Percentiles rank a stretch among this genome's conserved stretches.
These are phyloP conservation scores for Fukomys damarensis DNA, from an alignment of 2,113 vertebrate species.

Conservation along the genomic window DNA sequence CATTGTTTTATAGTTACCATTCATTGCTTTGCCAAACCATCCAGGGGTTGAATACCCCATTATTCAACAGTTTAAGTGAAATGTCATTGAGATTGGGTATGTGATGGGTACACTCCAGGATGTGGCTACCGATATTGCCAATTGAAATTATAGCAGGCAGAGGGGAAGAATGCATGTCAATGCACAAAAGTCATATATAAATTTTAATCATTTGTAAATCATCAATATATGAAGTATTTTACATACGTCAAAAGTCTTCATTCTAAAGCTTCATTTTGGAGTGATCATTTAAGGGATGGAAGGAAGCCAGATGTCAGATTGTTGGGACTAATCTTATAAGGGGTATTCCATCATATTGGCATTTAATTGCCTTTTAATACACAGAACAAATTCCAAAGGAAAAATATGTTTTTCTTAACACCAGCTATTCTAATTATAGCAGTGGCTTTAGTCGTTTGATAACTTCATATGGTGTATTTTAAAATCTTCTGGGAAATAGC, in stretches of 20 bases:
- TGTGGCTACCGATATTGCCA: neutral
- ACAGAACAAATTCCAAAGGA: constrained; percentile 9
- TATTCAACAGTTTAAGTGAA: constrained; percentile 21
- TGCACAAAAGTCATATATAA: neutral
- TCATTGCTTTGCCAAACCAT: neutral
- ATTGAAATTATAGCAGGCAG: neutral
- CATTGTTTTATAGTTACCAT: neutral
- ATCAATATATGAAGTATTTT: neutral
- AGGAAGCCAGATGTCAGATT: neutral
- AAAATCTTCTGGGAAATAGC: constrained; percentile 37
- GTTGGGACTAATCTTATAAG: neutral
- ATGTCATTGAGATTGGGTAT: neutral
- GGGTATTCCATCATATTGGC: neutral
- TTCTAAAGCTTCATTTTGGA: constrained; percentile 33
- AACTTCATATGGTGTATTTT: neutral
- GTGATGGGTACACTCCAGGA: neutral
- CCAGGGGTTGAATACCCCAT: neutral
- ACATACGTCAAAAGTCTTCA: neutral
- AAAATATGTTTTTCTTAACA: constrained; percentile 29
- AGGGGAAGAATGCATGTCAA: neutral
- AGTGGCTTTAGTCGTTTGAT: constrained; percentile 19
- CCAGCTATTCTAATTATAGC: constrained; percentile 1
- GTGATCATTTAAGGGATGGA: neutral
- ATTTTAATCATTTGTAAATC: constrained; percentile 22
- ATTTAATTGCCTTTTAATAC: constrained; percentile 53